A percentile compares a stretch with the other conserved stretches of the same genome.
These are phyloP conservation scores for Girardinus metallicus DNA, from an alignment of 2,797 vertebrate genomes.

Conservation along the genomic window DNA sequence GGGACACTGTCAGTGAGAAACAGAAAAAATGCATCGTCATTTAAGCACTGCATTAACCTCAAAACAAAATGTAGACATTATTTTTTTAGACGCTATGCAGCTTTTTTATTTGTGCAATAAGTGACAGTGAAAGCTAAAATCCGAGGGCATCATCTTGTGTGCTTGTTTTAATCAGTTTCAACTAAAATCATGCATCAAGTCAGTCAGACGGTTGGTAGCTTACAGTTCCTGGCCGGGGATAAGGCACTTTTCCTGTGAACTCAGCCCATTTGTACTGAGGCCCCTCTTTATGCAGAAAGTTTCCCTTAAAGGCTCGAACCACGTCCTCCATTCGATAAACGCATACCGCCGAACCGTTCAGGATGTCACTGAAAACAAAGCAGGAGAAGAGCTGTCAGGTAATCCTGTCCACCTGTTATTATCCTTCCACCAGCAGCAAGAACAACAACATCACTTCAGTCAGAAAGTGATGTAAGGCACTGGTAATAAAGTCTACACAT, in stretches of 20 bases:
- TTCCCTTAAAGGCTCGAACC: slow-evolving; percentile 83
- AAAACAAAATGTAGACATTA: background rate
- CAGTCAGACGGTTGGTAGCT: slow-evolving; percentile 51
- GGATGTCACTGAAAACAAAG: slow-evolving; percentile 75
- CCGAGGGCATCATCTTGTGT: background rate
- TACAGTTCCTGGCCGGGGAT: slow-evolving; percentile 85
- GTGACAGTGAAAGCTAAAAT: background rate
- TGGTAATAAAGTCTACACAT: background rate
- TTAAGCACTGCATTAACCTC: background rate
- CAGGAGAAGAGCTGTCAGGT: slow-evolving; percentile 1
- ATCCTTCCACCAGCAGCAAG: background rate
- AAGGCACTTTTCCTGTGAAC: slow-evolving; percentile 83
- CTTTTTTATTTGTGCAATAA: background rate
- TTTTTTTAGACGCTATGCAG: background rate
- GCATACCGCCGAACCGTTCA: slow-evolving; percentile 86
- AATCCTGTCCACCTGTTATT: background rate
- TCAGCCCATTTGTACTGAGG: slow-evolving; percentile 86
- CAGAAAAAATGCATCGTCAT: background rate
- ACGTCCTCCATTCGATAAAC: slow-evolving; percentile 86
- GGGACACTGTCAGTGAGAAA: slow-evolving; percentile 75
- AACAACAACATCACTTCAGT: slow-evolving; percentile 11
- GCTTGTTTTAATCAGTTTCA: background rate
- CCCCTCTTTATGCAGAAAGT: slow-evolving; percentile 86
- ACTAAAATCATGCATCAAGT: background rate
- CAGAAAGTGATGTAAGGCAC: background rate